phyloP scores from a whole-genome alignment of 2,113 vertebrate genomes.

The Ifrita kowaldi region DNA sequence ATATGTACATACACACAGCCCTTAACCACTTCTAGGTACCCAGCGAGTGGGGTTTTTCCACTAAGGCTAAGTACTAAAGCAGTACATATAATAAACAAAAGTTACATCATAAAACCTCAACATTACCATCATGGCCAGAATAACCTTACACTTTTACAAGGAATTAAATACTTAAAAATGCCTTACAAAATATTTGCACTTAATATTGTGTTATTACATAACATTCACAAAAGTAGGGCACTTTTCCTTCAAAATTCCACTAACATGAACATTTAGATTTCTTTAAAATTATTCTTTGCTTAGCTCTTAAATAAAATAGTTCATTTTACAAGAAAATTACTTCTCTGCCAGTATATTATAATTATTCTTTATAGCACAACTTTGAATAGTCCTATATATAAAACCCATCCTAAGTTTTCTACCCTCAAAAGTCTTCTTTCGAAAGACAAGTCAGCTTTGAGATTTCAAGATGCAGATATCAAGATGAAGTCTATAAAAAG shows the following conservation, averaged over 20 bases:
- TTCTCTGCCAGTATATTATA: background rate
- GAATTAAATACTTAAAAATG: background rate
- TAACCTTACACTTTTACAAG: background rate
- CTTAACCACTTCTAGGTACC: background rate
- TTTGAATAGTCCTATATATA: background rate
- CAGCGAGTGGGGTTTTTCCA: background rate
- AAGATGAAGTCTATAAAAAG: background rate
- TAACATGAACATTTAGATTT: background rate
- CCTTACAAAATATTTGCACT: background rate
- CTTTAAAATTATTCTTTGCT: background rate
- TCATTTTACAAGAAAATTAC: background rate
- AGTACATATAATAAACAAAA: background rate
- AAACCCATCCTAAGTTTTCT: background rate
- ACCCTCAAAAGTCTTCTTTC: background rate
- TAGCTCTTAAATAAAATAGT: background rate
- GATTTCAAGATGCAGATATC: background rate
- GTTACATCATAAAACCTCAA: background rate
- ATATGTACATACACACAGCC: accelerated
- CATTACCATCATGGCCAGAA: background rate
- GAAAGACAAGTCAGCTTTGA: background rate
- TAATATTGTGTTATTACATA: background rate
- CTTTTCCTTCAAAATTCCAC: background rate
- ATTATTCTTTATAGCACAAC: background rate
- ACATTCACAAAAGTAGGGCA: background rate
- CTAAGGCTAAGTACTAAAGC: background rate